Evolutionary conservation across 2,888 invertebrate species (phyloP).

Genomic region (Sussaba pulchella): DNA sequence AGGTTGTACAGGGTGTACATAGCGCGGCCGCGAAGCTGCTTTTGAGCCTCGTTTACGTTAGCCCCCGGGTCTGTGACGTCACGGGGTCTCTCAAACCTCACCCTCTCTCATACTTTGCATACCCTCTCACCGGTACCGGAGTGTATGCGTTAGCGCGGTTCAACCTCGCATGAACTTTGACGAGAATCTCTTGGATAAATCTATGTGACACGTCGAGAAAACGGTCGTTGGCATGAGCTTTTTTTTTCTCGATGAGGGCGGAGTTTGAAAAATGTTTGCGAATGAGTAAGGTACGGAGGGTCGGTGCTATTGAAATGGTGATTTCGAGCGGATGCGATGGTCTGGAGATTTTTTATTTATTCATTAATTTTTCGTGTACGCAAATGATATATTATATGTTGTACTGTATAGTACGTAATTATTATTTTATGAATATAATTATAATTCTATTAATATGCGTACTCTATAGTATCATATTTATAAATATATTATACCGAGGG

Average conservation of each 20-base stretch:
- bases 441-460: too few relatives aligned
- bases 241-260: neutral
- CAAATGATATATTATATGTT: too few relatives aligned
- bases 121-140: neutral
- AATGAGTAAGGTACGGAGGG: neutral
- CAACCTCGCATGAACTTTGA: conserved; percentile 41
- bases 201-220: neutral
- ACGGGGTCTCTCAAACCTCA: conserved; percentile 28
- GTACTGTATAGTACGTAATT: too few relatives aligned
- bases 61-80: conserved; percentile 34
- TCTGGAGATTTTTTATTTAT: neutral
- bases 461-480: too few relatives aligned
- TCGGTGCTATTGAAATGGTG: neutral
- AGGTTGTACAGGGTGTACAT: conserved; percentile 2
- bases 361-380: too few relatives aligned
- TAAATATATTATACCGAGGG: too few relatives aligned
- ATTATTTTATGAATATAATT: too few relatives aligned
- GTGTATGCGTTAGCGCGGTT: conserved; percentile 27
- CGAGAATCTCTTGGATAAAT: conserved; percentile 23
- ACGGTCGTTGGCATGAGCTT: neutral
- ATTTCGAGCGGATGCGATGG: neutral
- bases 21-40: conserved; percentile 20
- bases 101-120: conserved; percentile 23
- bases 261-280: neutral
- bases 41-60: conserved; percentile 58